A percentile compares a stretch with the other conserved stretches of the same genome.
Conservation (phyloP, 2,888 invertebrate genomes). For the Orthonychiurus folsomi region DNA sequence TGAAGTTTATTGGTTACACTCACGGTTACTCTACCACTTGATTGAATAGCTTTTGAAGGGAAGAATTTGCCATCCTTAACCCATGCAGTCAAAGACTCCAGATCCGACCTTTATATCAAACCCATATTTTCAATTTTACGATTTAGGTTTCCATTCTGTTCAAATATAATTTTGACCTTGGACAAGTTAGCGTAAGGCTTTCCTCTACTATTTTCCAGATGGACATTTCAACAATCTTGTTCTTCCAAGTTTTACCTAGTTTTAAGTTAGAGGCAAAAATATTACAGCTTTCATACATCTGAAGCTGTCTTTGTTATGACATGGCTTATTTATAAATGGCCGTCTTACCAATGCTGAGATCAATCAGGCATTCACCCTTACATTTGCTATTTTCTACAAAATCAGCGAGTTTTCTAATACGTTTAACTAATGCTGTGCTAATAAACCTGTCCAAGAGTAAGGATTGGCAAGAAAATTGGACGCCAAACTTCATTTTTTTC, state of each 20-base stretch:
- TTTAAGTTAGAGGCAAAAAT: too few relatives aligned
- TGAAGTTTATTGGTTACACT: not conserved
- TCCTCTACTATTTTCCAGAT: not conserved
- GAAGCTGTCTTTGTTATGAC: too few relatives aligned
- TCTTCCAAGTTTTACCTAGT: too few relatives aligned
- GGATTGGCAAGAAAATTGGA: slow-evolving; percentile 5
- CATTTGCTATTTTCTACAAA: slow-evolving; percentile 4
- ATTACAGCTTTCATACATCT: too few relatives aligned
- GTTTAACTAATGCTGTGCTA: not conserved
- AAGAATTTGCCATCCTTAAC: not conserved
- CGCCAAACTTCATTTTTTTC: slow-evolving; percentile 7
- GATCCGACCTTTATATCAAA: not conserved
- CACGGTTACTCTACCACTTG: not conserved
- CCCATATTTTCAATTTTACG: too few relatives aligned
- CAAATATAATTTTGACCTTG: not conserved
- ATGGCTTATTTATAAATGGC: too few relatives aligned
- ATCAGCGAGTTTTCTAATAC: not conserved
- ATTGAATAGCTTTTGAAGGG: not conserved
- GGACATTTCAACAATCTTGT: too few relatives aligned
- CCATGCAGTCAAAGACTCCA: not conserved
- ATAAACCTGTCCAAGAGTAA: not conserved
- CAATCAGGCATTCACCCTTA: not conserved
- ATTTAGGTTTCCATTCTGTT: too few relatives aligned
- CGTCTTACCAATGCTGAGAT: not conserved
- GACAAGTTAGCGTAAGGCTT: not conserved